phyloP scores from a whole-genome alignment of 2,888 invertebrate species.

The Chrysolina americana region DNA sequence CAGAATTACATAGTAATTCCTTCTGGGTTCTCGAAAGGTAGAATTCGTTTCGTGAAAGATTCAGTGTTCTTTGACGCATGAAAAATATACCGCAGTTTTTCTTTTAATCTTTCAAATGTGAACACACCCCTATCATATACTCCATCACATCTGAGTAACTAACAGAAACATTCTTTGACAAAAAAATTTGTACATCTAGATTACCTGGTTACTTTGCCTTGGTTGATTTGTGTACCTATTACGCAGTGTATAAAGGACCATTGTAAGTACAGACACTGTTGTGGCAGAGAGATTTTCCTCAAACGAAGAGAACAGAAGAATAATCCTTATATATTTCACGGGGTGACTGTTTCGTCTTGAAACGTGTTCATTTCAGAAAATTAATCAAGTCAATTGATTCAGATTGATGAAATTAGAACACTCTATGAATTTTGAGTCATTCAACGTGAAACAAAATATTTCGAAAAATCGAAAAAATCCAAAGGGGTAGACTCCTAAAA shows the following conservation, averaged over 20 bases:
- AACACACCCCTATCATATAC: neutral
- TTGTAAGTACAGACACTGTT: no score
- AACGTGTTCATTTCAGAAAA: no score
- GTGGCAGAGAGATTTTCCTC: neutral
- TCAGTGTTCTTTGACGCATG: neutral
- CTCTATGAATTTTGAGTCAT: no score
- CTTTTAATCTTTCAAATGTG: slow-evolving; percentile 17
- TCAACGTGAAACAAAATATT: no score
- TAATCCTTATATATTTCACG: no score
- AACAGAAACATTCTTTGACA: slow-evolving; percentile 12
- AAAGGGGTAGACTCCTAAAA: no score
- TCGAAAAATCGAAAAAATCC: no score
- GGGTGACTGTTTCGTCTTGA: no score
- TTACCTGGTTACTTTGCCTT: neutral
- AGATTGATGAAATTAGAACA: no score
- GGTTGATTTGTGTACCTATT: neutral
- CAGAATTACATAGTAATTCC: neutral
- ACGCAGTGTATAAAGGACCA: no score
- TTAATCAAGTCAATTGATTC: no score
- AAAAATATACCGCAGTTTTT: neutral
- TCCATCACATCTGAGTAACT: slow-evolving; percentile 5
- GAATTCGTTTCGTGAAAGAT: neutral
- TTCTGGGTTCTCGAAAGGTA: neutral
- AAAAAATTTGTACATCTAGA: slow-evolving; percentile 10
- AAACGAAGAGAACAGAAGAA: no score